phyloP scores from a whole-genome alignment of 2,888 invertebrate genomes.

The Mactromeris polynyma region DNA sequence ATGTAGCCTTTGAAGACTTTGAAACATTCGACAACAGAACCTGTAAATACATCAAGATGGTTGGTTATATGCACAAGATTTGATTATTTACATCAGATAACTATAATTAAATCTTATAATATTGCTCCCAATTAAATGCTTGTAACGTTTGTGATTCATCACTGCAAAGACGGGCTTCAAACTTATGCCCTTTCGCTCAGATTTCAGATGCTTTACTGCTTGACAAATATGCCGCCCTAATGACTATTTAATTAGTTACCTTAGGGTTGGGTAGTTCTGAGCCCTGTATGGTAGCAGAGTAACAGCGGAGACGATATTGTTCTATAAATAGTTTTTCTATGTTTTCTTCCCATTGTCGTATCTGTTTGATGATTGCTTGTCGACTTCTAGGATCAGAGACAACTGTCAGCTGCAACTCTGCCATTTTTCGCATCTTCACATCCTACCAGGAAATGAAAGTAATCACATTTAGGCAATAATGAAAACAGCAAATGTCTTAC shows the following conservation, averaged over 20 bases:
- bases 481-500: no score
- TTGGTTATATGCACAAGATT: no score
- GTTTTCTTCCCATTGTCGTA: slow-evolving; percentile 98
- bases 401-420: slow-evolving; percentile 98
- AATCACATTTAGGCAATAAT: no score
- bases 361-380: slow-evolving; percentile 96
- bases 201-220: no score
- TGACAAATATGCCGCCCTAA: no score
- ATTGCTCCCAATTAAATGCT: no score
- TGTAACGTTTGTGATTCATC: no score
- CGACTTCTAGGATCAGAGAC: slow-evolving; percentile 96
- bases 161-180: no score
- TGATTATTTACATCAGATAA: neutral
- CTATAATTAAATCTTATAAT: no score
- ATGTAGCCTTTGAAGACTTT: slow-evolving; percentile 96
- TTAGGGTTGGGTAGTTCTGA: slow-evolving; percentile 97
- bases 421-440: slow-evolving; percentile 98
- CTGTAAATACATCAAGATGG: slow-evolving; percentile 89
- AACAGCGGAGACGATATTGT: slow-evolving; percentile 97
- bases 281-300: slow-evolving; percentile 97
- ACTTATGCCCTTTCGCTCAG: no score
- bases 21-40: slow-evolving; percentile 98
- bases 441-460: slow-evolving; percentile 90
- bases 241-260: no score
- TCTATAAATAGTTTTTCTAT: slow-evolving; percentile 98